Percentiles rank a stretch among this genome's conserved stretches.
phyloP scores from a whole-genome alignment of 2,113 vertebrate species.

The Fregetta grallaria region DNA sequence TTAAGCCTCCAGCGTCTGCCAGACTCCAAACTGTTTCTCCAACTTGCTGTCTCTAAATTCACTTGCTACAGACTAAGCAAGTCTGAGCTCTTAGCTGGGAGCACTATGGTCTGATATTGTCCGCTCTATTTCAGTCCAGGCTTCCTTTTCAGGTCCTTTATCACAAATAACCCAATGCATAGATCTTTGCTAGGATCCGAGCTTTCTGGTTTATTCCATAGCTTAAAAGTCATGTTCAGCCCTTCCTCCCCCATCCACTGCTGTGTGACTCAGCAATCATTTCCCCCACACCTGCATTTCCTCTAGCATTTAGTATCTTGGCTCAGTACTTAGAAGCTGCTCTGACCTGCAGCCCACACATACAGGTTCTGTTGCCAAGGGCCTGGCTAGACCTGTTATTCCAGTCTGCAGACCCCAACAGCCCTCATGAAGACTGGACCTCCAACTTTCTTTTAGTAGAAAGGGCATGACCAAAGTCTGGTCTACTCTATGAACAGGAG shows the following conservation, averaged over 20 bases:
- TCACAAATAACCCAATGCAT: neutral
- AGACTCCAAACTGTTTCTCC: neutral
- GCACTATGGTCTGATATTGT: neutral
- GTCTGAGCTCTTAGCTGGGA: neutral
- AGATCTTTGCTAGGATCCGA: neutral
- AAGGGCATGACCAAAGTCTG: neutral
- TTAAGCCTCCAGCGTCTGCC: neutral
- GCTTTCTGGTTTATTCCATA: neutral
- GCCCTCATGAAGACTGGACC: neutral
- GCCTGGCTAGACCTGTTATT: fast-evolving
- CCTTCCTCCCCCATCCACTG: neutral
- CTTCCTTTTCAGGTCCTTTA: neutral
- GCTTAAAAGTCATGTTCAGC: neutral
- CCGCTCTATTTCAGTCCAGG: neutral
- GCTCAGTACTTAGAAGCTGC: neutral
- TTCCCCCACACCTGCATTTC: neutral
- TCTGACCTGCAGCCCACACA: neutral
- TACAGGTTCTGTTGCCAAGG: neutral
- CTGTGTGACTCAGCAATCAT: neutral
- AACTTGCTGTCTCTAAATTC: neutral
- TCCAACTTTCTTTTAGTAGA: neutral
- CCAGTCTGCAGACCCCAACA: neutral
- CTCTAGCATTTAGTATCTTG: neutral
- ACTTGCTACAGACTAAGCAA: neutral
- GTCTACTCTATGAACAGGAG: neutral